A percentile compares a stretch with the other conserved stretches of the same genome.
phyloP scores from a whole-genome alignment of 2,888 invertebrate species.

The Deilephila elpenor region DNA sequence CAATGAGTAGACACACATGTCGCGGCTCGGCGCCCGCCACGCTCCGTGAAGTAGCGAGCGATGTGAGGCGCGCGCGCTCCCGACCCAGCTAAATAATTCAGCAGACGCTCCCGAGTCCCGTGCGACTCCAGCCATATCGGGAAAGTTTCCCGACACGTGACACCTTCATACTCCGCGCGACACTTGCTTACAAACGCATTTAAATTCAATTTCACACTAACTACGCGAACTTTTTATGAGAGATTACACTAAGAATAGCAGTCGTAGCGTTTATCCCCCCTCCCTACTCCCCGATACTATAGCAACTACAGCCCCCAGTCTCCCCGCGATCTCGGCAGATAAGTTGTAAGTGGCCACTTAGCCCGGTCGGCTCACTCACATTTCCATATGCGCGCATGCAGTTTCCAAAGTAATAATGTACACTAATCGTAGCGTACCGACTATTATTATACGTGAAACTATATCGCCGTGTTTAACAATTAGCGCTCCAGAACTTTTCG shows the following conservation, averaged over 20 bases:
- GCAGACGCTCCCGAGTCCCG: constrained; percentile 22
- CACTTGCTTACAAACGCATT: constrained; percentile 40
- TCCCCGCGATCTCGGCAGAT: neutral
- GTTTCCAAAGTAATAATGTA: constrained; percentile 5
- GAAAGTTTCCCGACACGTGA: constrained; percentile 39
- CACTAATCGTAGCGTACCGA: neutral
- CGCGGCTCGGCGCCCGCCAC: no score
- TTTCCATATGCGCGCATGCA: constrained; percentile 3
- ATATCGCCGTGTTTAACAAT: neutral
- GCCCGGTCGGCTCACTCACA: neutral
- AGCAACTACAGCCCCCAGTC: neutral
- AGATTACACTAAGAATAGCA: constrained; percentile 44
- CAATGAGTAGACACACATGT: no score
- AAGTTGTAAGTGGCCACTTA: constrained; percentile 17
- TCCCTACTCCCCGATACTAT: neutral
- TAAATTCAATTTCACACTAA: constrained; percentile 60
- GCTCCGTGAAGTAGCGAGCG: neutral
- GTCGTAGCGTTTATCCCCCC: neutral
- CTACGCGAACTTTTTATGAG: constrained; percentile 54
- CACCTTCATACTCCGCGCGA: constrained; percentile 34
- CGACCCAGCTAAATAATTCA: constrained; percentile 46
- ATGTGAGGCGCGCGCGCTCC: neutral
- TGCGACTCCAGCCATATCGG: neutral
- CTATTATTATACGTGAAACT: neutral
- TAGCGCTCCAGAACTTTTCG: neutral